Evolutionary conservation across 1,140 invertebrate species (phyloP).

Genomic region (Drosophila auraria): DNA sequence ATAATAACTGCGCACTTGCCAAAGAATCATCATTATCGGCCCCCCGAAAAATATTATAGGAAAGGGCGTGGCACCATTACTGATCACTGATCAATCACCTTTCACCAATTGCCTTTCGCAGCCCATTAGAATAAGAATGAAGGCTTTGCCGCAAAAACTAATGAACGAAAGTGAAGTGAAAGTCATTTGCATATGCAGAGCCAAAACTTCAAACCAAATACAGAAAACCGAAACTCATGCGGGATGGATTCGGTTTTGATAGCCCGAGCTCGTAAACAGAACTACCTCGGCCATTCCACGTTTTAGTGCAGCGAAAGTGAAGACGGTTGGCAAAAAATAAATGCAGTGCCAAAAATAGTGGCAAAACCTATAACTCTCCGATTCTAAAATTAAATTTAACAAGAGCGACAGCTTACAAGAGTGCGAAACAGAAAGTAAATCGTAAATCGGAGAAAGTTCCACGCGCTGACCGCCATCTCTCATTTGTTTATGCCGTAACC

Average conservation of each 20-base stretch:
- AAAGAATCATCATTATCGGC: constrained; percentile 35
- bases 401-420: constrained; percentile 51
- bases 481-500: constrained; percentile 75
- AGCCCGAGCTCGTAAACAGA: constrained; percentile 42
- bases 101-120: constrained; percentile 64
- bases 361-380: constrained; percentile 34
- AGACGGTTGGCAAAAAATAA: constrained; percentile 27
- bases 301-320: constrained; percentile 75
- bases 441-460: constrained; percentile 76
- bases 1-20: constrained; percentile 57
- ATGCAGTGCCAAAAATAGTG: constrained; percentile 46
- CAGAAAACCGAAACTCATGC: constrained; percentile 1
- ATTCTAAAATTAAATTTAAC: constrained; percentile 65
- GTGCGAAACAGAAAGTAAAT: constrained; percentile 79
- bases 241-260: constrained; percentile 45
- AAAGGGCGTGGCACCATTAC: constrained; percentile 21
- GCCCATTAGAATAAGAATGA: constrained; percentile 78
- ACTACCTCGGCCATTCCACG: constrained; percentile 11
- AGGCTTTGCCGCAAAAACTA: constrained; percentile 36
- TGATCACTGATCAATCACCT: constrained; percentile 37
- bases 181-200: constrained; percentile 73
- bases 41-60: not conserved
- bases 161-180: constrained; percentile 82
- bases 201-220: constrained; percentile 12
- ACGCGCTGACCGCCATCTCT: constrained; percentile 20